Base-by-base conservation (phyloP, 2,888 invertebrate genomes). In the Sinopyrophorus schimmeli region DNA sequence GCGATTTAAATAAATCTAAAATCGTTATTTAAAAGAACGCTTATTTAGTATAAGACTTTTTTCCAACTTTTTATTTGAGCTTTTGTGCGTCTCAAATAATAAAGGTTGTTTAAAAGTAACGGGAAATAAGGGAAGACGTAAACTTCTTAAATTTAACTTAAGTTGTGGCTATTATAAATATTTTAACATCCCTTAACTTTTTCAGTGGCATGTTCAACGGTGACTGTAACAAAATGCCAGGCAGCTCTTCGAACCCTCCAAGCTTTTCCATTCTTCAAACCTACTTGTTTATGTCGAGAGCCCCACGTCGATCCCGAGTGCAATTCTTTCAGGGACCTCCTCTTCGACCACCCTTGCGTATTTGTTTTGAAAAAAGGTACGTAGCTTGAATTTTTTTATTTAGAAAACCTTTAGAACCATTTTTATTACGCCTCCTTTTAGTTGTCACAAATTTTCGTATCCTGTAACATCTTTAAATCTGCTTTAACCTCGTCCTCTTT, bases 341-440 rank as follows among this genome's bases (percentile, higher is more conserved):
- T 93, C 61, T 92, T 92, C 75, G 92, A 92, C 76, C 93, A 93
- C 78, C 92, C 92, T 54, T 93, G 93, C 78, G 87, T 89, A 67
- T 89, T 89, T 74, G 92, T 91, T 61, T 81, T 84, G 70, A 90
- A 89, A 76, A 92, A 91, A 82, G 92, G 92, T 92, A 74, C 76
- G 39, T 10, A 6, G 17, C 5, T 17, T 28, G 21, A n/a, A n/a
- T n/a, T n/a, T n/a, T n/a, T n/a, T n/a, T n/a, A n/a, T n/a, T n/a
- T n/a, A n/a, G n/a, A n/a, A n/a, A n/a, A n/a, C n/a, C n/a, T n/a
- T n/a, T n/a, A n/a, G n/a, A n/a, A n/a, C n/a, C n/a, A n/a, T n/a
- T n/a, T n/a, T n/a, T n/a, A n/a, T n/a, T n/a, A n/a, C n/a, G n/a
- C n/a, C n/a, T n/a, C n/a, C 24, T 35, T 34, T 35, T 24, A 21